Percentiles rank a stretch among this genome's conserved stretches.
Evolutionary conservation across 2,888 invertebrate species (phyloP).

Genomic region (Philhelius pedissequus): DNA sequence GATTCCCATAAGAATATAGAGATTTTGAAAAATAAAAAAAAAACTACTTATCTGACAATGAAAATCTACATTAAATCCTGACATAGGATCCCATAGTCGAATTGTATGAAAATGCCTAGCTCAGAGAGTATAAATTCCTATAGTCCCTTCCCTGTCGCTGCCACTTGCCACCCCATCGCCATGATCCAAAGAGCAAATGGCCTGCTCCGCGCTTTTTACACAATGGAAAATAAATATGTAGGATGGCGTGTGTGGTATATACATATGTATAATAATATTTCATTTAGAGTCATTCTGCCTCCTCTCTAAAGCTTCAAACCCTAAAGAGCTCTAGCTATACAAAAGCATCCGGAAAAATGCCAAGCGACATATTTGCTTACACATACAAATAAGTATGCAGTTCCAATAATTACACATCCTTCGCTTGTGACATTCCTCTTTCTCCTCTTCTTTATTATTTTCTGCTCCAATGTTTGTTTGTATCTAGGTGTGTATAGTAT

Average conservation of each 20-base stretch:
- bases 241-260: constrained; percentile 47
- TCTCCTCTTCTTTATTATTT: constrained; percentile 3
- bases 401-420: constrained; percentile 54
- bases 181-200: constrained; percentile 36
- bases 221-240: constrained; percentile 6
- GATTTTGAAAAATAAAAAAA: background rate
- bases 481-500: background rate
- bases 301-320: background rate
- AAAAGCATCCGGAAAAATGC: constrained; percentile 55
- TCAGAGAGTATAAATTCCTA: background rate
- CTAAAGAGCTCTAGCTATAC: constrained; percentile 23
- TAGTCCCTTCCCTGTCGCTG: background rate
- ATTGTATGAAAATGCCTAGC: constrained; percentile 16
- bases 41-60: constrained; percentile 54
- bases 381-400: constrained; percentile 35
- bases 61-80: constrained; percentile 64
- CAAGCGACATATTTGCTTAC: constrained; percentile 50
- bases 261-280: no score
- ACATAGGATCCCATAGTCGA: constrained; percentile 43
- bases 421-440: constrained; percentile 16
- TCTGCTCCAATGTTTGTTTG: background rate
- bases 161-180: background rate
- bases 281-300: constrained; percentile 31
- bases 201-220: constrained; percentile 25
- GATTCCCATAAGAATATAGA: constrained; percentile 23